These are phyloP conservation scores for Drosophila hamatofila DNA, from an alignment of 2,888 invertebrate genomes.

Conservation along the genomic window DNA sequence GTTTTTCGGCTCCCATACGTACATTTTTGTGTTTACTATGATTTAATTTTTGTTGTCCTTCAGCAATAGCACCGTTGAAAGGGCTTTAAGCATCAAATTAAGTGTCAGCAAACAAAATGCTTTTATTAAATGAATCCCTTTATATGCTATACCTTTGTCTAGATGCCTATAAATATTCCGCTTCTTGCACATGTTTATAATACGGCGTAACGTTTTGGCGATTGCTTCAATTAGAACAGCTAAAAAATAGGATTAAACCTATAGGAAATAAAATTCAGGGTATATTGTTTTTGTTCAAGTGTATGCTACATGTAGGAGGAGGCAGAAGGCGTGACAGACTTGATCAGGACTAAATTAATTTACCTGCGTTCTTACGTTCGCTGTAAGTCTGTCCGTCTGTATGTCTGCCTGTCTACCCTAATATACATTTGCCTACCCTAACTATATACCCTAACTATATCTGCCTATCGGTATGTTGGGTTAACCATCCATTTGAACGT, in stretches of 20 bases:
- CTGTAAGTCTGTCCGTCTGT: too few species aligned
- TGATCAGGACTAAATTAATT: too few species aligned
- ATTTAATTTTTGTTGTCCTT: conserved; percentile 7
- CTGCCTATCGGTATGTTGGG: too few species aligned
- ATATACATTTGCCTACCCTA: too few species aligned
- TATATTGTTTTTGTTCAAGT: not conserved
- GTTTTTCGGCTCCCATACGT: conserved; percentile 4
- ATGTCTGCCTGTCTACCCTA: too few species aligned
- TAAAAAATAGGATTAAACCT: accelerated
- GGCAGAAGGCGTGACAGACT: too few species aligned
- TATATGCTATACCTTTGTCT: not conserved
- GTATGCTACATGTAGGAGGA: too few species aligned
- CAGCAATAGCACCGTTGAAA: not conserved
- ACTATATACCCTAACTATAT: too few species aligned
- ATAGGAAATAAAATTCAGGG: not conserved
- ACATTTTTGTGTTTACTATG: conserved; percentile 9
- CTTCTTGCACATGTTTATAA: not conserved
- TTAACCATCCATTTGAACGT: too few species aligned
- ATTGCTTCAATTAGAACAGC: not conserved
- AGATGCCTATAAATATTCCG: not conserved
- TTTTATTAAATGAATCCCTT: not conserved
- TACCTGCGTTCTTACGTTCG: too few species aligned
- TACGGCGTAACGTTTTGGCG: not conserved
- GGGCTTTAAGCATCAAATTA: not conserved
- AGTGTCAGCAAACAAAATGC: not conserved